Evolutionary conservation across 2,113 vertebrate genomes (phyloP), one percentile per base, ranked within the genome.

Genomic region (Oreochromis spilurus): DNA sequence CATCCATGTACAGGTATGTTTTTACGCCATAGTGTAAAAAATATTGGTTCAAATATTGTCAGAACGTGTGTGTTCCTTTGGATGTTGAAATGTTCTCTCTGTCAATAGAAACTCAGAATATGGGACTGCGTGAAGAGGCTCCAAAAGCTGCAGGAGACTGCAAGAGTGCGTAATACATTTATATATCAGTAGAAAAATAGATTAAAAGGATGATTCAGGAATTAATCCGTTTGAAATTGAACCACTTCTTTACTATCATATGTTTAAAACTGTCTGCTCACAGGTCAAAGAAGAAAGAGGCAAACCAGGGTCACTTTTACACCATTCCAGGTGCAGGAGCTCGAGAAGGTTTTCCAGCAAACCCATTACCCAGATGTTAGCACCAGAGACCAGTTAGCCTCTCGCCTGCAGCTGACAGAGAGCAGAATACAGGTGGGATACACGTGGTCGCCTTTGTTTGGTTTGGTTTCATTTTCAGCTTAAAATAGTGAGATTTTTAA

Each of bases 261-360:
- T 14, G 16, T 50, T 65, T 36, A 29, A 31, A 3, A n/a, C 78
- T 0, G 4, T 82, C 21, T 75, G 40, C 48, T 77, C 29, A 2
- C 84, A 95, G 95, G 40, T 81, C 88, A 89, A 84, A 94, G 87
- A 67, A 95, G 91, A 81, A 94, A 90, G 55, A 87, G 94, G 54
- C 95, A 96, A 84, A 94, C 89, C 2, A 92, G 95, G 86, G 83
- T 95, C 16, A 94, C 93, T 2, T 96, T 95, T 88, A 94, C 93
- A 2, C 85, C 87, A 0, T 50, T 84, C 40, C 95, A 96, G 84
- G 90, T 96, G 31, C 88, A 90, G 58, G 89, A 94, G 89, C 83
- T 96, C 79, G 95, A 96, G 88, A 84, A 87, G 12, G 92, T 88
- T 53, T 95, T 96, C 80, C 91, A 86, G 86, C 88, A 84, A 78